These are phyloP conservation scores for Bergia puertoricense DNA, from an alignment of 92 coral and sea anemone species.

Conservation along the genomic window DNA sequence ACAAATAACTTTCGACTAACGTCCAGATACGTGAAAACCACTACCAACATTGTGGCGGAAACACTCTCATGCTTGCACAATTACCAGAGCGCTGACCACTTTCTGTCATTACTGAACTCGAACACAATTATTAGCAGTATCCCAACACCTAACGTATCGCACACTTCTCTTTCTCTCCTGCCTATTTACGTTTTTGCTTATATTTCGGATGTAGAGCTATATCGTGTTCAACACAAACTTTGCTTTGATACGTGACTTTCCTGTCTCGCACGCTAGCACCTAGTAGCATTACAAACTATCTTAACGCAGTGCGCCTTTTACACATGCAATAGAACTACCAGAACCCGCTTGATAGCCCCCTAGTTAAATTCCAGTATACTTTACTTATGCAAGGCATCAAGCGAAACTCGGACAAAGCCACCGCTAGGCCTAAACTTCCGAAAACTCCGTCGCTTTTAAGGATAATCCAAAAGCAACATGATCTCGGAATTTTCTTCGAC, in stretches of 20 bases:
- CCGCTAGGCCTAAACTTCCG: constrained; percentile 13
- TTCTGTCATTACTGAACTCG: neutral
- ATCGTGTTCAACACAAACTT: no score
- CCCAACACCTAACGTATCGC: no score
- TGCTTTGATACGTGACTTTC: neutral
- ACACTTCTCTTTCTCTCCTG: neutral
- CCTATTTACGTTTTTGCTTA: neutral
- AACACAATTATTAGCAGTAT: neutral
- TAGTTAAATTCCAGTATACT: constrained; percentile 17
- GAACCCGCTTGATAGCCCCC: neutral
- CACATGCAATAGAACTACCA: constrained; percentile 7
- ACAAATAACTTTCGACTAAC: constrained; percentile 26
- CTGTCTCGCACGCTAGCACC: no score
- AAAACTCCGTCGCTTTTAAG: neutral
- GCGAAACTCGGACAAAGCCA: neutral
- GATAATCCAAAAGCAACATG: neutral
- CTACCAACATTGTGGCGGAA: constrained; percentile 43
- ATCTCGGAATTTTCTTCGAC: neutral
- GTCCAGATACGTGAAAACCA: constrained; percentile 16
- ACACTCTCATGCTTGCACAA: constrained; percentile 47
- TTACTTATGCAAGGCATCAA: neutral
- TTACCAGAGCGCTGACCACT: constrained; percentile 11
- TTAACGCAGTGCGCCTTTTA: neutral
- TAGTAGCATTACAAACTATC: no score
- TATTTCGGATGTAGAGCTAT: no score